phyloP scores from a whole-genome alignment of 2,113 vertebrate genomes.

The Microcebus murinus region DNA sequence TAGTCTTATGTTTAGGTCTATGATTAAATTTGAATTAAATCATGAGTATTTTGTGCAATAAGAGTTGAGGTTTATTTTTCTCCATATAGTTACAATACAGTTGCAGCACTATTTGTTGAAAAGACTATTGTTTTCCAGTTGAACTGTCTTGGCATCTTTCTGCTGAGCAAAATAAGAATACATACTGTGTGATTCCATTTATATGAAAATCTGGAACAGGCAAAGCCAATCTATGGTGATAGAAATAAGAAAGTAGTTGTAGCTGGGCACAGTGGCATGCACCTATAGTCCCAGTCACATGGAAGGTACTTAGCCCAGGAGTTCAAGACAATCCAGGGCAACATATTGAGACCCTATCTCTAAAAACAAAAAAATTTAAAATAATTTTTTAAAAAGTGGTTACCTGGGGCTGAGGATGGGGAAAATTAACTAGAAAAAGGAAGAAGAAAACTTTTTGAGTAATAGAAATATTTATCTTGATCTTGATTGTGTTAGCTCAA shows the following conservation, averaged over 20 bases:
- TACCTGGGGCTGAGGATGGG: background rate
- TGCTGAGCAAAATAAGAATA: background rate
- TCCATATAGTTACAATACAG: background rate
- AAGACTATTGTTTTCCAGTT: background rate
- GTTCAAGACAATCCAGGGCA: too few species aligned
- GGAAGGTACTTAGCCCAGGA: background rate
- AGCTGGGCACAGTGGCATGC: background rate
- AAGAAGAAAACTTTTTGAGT: background rate
- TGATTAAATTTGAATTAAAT: background rate
- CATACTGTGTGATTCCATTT: background rate
- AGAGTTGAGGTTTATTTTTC: background rate
- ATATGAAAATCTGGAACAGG: background rate
- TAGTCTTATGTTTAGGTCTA: background rate
- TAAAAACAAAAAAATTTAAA: background rate
- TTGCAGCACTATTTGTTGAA: background rate
- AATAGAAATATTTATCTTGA: background rate
- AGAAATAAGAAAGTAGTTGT: background rate
- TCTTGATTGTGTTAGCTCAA: background rate
- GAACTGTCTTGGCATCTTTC: background rate
- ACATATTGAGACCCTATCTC: background rate
- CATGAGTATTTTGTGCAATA: background rate
- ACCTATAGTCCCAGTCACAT: background rate
- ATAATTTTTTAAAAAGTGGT: background rate
- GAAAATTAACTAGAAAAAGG: background rate
- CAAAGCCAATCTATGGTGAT: background rate